Percentiles rank a stretch among this genome's conserved stretches.
Conservation (phyloP, 2,113 vertebrate species). For the Gorilla gorilla region DNA sequence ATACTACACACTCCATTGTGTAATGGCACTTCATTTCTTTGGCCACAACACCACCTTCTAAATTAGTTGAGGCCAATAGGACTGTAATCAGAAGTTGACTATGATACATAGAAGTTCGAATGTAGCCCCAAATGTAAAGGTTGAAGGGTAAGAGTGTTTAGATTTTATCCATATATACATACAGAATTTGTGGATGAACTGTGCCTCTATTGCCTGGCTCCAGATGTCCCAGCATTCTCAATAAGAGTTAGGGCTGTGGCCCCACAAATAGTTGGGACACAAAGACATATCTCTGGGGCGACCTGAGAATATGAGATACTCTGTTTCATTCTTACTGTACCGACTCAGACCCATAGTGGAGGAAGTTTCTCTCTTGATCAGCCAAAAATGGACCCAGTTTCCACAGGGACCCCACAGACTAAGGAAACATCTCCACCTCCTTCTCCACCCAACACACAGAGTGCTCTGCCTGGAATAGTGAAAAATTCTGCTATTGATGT, state of each 20-base stretch:
- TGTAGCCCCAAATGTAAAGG: neutral
- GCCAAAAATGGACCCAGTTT: neutral
- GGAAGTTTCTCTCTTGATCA: neutral
- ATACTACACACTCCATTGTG: neutral
- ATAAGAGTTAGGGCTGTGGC: neutral
- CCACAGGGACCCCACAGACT: neutral
- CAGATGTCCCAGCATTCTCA: neutral
- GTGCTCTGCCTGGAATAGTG: neutral
- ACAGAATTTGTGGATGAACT: neutral
- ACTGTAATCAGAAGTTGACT: neutral
- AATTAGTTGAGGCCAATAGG: neutral
- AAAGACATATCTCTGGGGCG: neutral
- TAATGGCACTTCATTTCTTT: neutral
- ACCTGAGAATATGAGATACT: neutral
- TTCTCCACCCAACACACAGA: neutral
- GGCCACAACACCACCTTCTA: neutral
- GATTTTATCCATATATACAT: neutral
- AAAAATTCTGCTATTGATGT: neutral
- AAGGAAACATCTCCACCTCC: neutral
- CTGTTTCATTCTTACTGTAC: neutral
- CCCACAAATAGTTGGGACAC: neutral
- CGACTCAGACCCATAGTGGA: neutral
- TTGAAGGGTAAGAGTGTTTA: neutral
- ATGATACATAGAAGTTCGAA: neutral
- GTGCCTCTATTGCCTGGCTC: neutral